Conservation (phyloP, 2,113 vertebrate species). For the Nibea coibor region DNA sequence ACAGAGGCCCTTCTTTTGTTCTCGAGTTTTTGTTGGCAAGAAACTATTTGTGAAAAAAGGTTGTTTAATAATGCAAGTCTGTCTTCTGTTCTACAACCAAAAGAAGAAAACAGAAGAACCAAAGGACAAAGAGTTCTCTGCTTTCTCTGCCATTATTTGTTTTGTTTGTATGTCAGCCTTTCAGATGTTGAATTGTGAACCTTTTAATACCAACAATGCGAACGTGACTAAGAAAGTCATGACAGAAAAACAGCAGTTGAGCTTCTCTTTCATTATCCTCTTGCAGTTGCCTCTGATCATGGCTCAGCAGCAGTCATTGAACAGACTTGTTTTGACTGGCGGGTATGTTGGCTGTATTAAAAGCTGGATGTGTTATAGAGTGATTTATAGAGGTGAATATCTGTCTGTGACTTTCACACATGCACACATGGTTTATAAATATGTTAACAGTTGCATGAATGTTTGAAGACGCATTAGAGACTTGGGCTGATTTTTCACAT, state of each 20-base stretch:
- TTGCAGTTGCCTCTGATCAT: not conserved
- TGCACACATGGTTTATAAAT: constrained; percentile 3
- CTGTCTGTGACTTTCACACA: not conserved
- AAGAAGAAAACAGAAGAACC: not conserved
- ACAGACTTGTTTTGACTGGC: constrained; percentile 15
- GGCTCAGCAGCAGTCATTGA: not conserved
- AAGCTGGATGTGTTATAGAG: constrained; percentile 15
- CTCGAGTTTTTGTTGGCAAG: not conserved
- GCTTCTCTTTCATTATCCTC: not conserved
- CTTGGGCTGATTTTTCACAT: not conserved
- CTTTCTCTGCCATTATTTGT: not conserved
- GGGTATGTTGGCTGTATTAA: not conserved
- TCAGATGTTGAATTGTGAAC: not conserved
- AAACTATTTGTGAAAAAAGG: not conserved
- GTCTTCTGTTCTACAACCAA: not conserved
- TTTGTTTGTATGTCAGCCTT: not conserved
- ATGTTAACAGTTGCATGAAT: constrained; percentile 3
- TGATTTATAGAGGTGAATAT: constrained; percentile 17
- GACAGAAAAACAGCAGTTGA: not conserved
- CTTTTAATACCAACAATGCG: constrained; percentile 10
- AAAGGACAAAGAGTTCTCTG: not conserved
- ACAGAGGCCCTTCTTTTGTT: not conserved
- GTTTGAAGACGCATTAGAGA: constrained; percentile 5
- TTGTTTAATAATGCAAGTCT: not conserved
- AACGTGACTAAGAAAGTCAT: not conserved